Percentiles rank a stretch among this genome's conserved stretches.
Conservation (phyloP, 2,797 vertebrate genomes). For the Odontamblyopus rebecca region DNA sequence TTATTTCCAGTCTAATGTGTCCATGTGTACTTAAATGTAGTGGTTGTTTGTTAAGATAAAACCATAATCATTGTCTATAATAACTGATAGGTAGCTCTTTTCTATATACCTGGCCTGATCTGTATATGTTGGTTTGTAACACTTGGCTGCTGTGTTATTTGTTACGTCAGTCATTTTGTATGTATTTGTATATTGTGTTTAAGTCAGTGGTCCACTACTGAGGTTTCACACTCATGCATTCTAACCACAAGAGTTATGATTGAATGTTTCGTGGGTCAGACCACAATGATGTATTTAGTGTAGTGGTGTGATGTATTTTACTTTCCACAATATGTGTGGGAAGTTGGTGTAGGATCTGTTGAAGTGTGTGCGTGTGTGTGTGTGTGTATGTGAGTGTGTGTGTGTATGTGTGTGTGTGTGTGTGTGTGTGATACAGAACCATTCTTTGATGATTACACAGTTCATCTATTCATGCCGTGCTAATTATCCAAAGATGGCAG, state of each 20-base stretch:
- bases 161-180: constrained; percentile 8
- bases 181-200: too few relatives aligned
- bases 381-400: too few relatives aligned
- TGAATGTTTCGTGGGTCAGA: constrained; percentile 42
- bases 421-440: constrained; percentile 36
- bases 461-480: constrained; percentile 52
- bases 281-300: too few relatives aligned
- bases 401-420: constrained; percentile 16
- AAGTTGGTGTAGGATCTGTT: background rate
- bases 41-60: background rate
- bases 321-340: constrained; percentile 3
- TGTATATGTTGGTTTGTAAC: too few relatives aligned
- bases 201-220: background rate
- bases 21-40: background rate
- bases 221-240: constrained; percentile 46
- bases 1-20: constrained; percentile 19
- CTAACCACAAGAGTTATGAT: constrained; percentile 64
- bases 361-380: background rate
- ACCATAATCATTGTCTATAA: too few relatives aligned
- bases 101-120: too few relatives aligned
- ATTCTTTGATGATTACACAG: constrained; percentile 57
- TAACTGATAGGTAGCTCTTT: too few relatives aligned
- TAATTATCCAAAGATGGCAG: constrained; percentile 56
- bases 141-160: constrained; percentile 38
- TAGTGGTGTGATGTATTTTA: too few relatives aligned